phyloP scores from a whole-genome alignment of 2,888 invertebrate species.

The Xestia c-nigrum region DNA sequence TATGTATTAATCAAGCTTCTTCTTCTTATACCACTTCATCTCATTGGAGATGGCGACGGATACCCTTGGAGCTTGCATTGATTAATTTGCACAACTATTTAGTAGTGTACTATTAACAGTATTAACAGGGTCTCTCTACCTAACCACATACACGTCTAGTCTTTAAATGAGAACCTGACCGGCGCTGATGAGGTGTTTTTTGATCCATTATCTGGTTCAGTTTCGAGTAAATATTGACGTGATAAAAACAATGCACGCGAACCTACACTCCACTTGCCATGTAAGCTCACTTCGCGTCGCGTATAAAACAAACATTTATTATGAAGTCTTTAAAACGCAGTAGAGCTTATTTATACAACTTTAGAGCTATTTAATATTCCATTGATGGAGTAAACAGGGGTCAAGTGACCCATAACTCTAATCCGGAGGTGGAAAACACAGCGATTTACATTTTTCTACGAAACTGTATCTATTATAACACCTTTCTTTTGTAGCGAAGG shows the following conservation, averaged over 20 bases:
- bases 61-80: conserved; percentile 36
- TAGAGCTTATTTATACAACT: conserved; percentile 65
- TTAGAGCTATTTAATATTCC: conserved; percentile 82
- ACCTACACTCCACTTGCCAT: conserved; percentile 12
- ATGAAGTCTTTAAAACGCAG: conserved; percentile 49
- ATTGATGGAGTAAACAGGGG: conserved; percentile 77
- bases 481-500: conserved; percentile 77
- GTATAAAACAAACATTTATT: conserved; percentile 59
- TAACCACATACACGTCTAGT: conserved; percentile 11
- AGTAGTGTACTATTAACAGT: conserved; percentile 12
- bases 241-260: conserved; percentile 45
- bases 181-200: conserved; percentile 36
- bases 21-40: conserved; percentile 29
- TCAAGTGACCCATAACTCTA: conserved; percentile 85
- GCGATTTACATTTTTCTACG: conserved; percentile 84
- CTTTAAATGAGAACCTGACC: conserved; percentile 23
- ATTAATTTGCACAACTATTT: conserved; percentile 46
- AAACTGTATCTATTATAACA: conserved; percentile 79
- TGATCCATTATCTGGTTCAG: conserved; percentile 41
- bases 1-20: conserved; percentile 33
- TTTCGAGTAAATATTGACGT: conserved; percentile 49
- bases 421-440: conserved; percentile 77
- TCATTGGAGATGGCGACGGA: conserved; percentile 14
- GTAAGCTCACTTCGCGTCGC: conserved; percentile 29
- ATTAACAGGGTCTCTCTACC: conserved; percentile 9